Evolutionary conservation across 2,113 vertebrate species (phyloP), one percentile per base, ranked within the genome.

Genomic region (Tautogolabrus adspersus): DNA sequence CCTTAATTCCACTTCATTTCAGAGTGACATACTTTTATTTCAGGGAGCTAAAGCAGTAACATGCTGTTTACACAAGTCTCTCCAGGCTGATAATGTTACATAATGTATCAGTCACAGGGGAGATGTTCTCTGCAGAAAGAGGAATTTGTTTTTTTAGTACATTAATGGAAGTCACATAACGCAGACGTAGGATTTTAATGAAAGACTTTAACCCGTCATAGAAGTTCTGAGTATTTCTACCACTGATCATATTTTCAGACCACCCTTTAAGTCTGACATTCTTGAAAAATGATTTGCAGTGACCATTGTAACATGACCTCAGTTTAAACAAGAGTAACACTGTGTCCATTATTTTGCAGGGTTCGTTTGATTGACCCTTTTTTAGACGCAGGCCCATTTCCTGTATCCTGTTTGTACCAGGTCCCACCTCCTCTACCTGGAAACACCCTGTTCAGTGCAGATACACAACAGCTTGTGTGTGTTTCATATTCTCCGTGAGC

Each of bases 371-470:
- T 77, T 83, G 72, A 79, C 74, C 57, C 30, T 6, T 4, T 63
- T 79, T 87, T 64, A 83, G 81, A 66, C 22, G 67, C 63, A 63
- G 66, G 66, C 62, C 76, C 60, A 90, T 91, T 92, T 93, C 87
- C 92, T 89, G 86, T 73, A 65, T 92, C 85, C 88, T 91, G 87
- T 89, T 91, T 91, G 70, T 72, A 63, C 49, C 87, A 70, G 66
- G 76, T 44, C 79, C 75, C 84, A 86, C 87, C 92, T 86, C 61
- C 75, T 84, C 42, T 55, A 85, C 88, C 88, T 88, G 79, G 80
- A 87, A 81, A 91, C 90, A 86, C 89, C 76, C 79, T 51, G 15
- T 66, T 82, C 65, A 62, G 34, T 46, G 18, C 68, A 75, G 40
- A 77, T 64, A 72, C 65, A 63, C 66, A 58, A 55, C 66, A 51